Percentiles rank a stretch among this genome's conserved stretches.
phyloP scores from a whole-genome alignment of 1,140 invertebrate species.

The Eumeta japonica region DNA sequence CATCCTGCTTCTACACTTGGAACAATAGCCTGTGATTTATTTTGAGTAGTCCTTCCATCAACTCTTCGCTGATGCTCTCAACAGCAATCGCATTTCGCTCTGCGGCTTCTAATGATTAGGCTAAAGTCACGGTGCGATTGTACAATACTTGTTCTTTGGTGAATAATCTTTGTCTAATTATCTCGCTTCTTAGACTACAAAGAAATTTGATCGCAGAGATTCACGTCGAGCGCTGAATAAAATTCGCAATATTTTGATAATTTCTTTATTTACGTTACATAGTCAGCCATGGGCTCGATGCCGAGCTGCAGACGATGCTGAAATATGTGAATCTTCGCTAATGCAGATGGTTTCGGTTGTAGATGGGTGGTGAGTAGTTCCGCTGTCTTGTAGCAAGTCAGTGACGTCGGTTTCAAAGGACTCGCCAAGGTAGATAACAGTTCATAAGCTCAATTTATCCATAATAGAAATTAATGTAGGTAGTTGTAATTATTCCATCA shows the following conservation, averaged over 20 bases:
- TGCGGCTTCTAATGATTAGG: constrained; percentile 3
- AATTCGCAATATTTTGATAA: constrained; percentile 6
- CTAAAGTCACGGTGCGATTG: constrained; percentile 1
- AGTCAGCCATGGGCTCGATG: constrained; percentile 2
- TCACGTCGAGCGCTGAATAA: neutral
- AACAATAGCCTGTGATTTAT: constrained; percentile 1
- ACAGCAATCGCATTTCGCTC: constrained; percentile 5
- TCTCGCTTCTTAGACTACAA: constrained; percentile 2
- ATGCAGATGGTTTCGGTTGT: constrained; percentile 5
- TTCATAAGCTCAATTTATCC: constrained; percentile 1
- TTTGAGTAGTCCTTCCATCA: neutral
- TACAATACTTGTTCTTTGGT: neutral
- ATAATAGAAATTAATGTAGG: constrained; percentile 3
- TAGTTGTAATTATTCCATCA: no score
- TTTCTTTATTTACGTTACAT: constrained; percentile 6
- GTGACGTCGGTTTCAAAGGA: constrained; percentile 1
- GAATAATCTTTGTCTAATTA: no score
- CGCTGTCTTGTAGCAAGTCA: neutral
- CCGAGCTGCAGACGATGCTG: constrained; percentile 1
- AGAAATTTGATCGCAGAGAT: constrained; percentile 6
- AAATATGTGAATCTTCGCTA: constrained; percentile 6
- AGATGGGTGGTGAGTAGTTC: neutral
- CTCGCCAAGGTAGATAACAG: constrained; percentile 1
- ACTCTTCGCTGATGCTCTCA: neutral
- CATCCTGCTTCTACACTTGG: no score